These are phyloP conservation scores for Pelobates fuscus DNA, from an alignment of 2,113 vertebrate genomes.

Conservation along the genomic window DNA sequence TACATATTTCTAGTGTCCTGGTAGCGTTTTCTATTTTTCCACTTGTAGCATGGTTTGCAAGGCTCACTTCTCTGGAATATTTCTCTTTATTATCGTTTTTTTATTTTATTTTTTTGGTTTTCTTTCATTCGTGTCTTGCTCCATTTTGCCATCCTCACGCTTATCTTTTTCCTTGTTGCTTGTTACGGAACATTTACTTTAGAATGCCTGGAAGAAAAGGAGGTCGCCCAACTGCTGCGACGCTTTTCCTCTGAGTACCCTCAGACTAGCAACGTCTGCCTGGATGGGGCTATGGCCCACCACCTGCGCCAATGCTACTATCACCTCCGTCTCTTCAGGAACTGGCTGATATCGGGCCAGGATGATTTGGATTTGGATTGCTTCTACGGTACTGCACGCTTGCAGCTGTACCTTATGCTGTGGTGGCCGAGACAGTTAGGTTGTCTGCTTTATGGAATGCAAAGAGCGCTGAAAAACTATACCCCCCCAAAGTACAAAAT, in stretches of 20 bases:
- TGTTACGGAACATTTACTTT: conserved; percentile 65
- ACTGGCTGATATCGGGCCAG: conserved; percentile 97
- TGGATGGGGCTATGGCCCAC: conserved; percentile 91
- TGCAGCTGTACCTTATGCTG: conserved; percentile 66
- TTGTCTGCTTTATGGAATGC: conserved; percentile 67
- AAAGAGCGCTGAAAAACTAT: conserved; percentile 28
- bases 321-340: conserved; percentile 98
- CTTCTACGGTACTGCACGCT: conserved; percentile 87
- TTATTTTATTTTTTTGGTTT: no score
- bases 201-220: conserved; percentile 90
- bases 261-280: conserved; percentile 76
- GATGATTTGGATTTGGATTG: conserved; percentile 88
- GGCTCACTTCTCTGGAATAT: not conserved
- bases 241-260: conserved; percentile 88
- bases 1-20: no score
- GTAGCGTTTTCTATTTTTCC: not conserved
- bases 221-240: conserved; percentile 90
- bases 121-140: conserved; percentile 58
- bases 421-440: conserved; percentile 56
- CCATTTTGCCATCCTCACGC: conserved; percentile 56
- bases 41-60: conserved; percentile 19
- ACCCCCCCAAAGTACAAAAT: conserved; percentile 6
- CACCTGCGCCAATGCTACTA: conserved; percentile 97
- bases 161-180: conserved; percentile 61
- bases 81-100: conserved; percentile 23